Percentiles rank a stretch among this genome's conserved stretches.
phyloP scores from a whole-genome alignment of 2,113 vertebrate genomes.

The Calonectris borealis region DNA sequence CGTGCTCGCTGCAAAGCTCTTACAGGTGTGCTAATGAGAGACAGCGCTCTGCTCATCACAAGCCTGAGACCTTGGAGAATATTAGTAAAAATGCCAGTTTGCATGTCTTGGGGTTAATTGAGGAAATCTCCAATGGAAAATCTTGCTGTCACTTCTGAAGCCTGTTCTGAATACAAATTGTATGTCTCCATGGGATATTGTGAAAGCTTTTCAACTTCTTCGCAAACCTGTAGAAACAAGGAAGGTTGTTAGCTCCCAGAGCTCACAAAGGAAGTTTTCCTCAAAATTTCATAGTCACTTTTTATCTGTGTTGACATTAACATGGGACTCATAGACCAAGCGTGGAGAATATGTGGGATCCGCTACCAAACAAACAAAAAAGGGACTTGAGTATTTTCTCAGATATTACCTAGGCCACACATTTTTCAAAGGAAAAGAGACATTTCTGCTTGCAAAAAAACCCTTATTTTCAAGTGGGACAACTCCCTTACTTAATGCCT shows the following conservation, averaged over 20 bases:
- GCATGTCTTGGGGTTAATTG: constrained; percentile 63
- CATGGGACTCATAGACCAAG: not conserved
- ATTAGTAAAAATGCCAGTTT: constrained; percentile 60
- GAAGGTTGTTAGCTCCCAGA: not conserved
- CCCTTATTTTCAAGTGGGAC: not conserved
- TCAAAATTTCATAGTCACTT: not conserved
- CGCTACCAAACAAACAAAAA: not conserved
- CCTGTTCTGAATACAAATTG: constrained; percentile 42
- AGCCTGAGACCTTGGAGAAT: constrained; percentile 35
- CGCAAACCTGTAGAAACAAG: not conserved
- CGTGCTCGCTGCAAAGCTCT: not conserved
- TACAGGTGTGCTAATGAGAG: constrained; percentile 55
- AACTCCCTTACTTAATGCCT: not conserved
- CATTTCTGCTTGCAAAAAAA: not conserved
- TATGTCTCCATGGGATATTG: not conserved
- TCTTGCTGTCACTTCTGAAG: constrained; percentile 34
- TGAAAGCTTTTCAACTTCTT: not conserved
- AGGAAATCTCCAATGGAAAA: constrained; percentile 54
- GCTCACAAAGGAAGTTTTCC: not conserved
- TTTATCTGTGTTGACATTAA: not conserved
- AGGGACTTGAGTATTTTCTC: not conserved
- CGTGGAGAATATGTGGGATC: not conserved
- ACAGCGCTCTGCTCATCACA: constrained; percentile 18
- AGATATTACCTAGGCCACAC: not conserved
- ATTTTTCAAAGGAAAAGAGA: not conserved